Conservation (phyloP, 2,888 invertebrate genomes). For the Tortrix viridana region DNA sequence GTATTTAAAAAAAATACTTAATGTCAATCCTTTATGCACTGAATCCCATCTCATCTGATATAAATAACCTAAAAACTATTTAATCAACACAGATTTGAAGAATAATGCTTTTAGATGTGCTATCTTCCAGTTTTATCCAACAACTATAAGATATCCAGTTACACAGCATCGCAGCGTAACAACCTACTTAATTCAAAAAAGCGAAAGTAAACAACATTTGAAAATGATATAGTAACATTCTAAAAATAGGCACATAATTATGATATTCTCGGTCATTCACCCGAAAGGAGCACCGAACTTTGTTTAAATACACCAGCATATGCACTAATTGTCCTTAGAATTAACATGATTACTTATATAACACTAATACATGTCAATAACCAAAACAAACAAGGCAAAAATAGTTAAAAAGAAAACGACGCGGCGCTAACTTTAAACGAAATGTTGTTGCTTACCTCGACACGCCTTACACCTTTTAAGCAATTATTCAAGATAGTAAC, state of each 20-base stretch:
- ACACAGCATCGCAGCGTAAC: slow-evolving; percentile 4
- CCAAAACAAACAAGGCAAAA: slow-evolving; percentile 58
- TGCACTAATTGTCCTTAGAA: slow-evolving; percentile 56
- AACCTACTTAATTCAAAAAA: slow-evolving; percentile 31
- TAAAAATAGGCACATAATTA: slow-evolving; percentile 31
- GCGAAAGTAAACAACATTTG: slow-evolving; percentile 25
- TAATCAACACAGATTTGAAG: too few species aligned
- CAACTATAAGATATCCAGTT: not conserved
- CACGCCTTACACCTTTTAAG: not conserved
- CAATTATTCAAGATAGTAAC: not conserved
- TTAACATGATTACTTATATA: slow-evolving; percentile 69
- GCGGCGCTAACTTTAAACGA: slow-evolving; percentile 51
- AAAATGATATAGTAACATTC: slow-evolving; percentile 16
- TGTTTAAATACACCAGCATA: slow-evolving; percentile 53
- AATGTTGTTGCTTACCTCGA: slow-evolving; percentile 44
- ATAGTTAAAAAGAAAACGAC: slow-evolving; percentile 39
- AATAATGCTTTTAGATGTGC: too few species aligned
- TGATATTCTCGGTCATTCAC: slow-evolving; percentile 55
- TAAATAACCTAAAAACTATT: too few species aligned
- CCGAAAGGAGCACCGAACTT: slow-evolving; percentile 54
- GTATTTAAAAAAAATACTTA: too few species aligned
- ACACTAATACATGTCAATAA: slow-evolving; percentile 57
- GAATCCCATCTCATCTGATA: too few species aligned
- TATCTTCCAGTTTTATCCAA: slow-evolving; percentile 8
- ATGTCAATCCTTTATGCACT: too few species aligned